Base-by-base conservation (phyloP, 2,113 vertebrate genomes). In the Corydoras maculifer region DNA sequence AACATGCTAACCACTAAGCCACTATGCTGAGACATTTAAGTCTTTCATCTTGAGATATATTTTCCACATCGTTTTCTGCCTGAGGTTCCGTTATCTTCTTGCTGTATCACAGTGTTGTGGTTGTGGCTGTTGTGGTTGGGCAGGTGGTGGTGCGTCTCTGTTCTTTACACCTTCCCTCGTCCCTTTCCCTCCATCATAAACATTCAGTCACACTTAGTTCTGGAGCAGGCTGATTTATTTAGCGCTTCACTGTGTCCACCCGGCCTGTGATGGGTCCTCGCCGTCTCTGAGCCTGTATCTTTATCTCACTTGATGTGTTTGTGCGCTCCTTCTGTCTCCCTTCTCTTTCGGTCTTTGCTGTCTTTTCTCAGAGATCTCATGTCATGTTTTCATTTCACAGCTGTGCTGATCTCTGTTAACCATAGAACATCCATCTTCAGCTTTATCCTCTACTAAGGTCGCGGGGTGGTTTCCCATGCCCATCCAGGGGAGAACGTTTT, bases 221-320 rank as follows among this genome's bases (percentile, higher is more conserved):
- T 74, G 68, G 79, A 43, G 11, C 70, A n/a, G 68, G 62, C 72
- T 84, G 85, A 85, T 86, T 86, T 84, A 84, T 86, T 85, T 76
- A 75, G 71, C 30, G 29, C 73, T 70, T 67, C 73, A 74, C 55
- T 29, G 31, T 68, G 70, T 82, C 78, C 74, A 74, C 70, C 73
- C 51, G 75, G n/a, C 12, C 73, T 81, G 79, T 83, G 82, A 86
- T 82, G 81, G 61, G 69, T 68, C 72, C 55, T 70, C 78, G 74
- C 77, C 72, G 65, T 83, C 84, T 81, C 77, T 69, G 68, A 6
- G 55, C 65, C 79, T 71, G 79, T 83, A 83, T 80, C 76, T 69
- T 59, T 68, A 8, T 72, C 72, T 80, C 7, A 15, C 75, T 80
- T 69, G 58, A 68, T 79, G 69, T 65, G 58, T 73, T 69, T 77